These are phyloP conservation scores for Lepidochrysops patricia DNA, from an alignment of 2,888 invertebrate species.

Conservation along the genomic window DNA sequence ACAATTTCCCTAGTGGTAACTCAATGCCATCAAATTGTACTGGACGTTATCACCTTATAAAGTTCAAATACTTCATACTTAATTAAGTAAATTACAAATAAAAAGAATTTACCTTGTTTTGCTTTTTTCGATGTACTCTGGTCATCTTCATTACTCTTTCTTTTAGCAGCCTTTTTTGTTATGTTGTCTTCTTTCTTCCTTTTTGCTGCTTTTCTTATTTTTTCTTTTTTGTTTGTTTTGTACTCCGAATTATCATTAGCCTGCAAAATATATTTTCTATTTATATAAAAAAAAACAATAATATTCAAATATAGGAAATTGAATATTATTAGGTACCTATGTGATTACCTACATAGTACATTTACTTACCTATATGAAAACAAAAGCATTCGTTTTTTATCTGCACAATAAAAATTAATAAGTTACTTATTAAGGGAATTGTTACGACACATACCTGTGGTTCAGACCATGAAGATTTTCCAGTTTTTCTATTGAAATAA, in stretches of 20 bases:
- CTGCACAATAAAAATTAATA: neutral
- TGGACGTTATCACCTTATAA: too few species aligned
- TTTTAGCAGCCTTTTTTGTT: slow-evolving; percentile 41
- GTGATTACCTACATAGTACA: too few species aligned
- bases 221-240: slow-evolving; percentile 38
- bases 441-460: slow-evolving; percentile 55
- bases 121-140: slow-evolving; percentile 33
- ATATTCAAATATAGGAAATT: neutral
- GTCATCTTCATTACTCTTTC: slow-evolving; percentile 46
- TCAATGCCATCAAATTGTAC: too few species aligned
- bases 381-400: too few species aligned
- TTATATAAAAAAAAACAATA: slow-evolving; percentile 1
- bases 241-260: slow-evolving; percentile 38
- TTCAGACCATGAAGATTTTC: slow-evolving; percentile 63
- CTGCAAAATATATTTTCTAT: slow-evolving; percentile 30
- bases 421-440: neutral
- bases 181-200: slow-evolving; percentile 38
- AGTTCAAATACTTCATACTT: too few species aligned
- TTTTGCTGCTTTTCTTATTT: slow-evolving; percentile 34
- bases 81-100: neutral
- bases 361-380: too few species aligned
- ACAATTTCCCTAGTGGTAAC: too few species aligned
- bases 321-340: too few species aligned
- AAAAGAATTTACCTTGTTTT: slow-evolving; percentile 38
- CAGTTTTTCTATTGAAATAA: slow-evolving; percentile 64